Base-by-base conservation (phyloP, 1,140 invertebrate species). In the Lepidurus couesii region DNA sequence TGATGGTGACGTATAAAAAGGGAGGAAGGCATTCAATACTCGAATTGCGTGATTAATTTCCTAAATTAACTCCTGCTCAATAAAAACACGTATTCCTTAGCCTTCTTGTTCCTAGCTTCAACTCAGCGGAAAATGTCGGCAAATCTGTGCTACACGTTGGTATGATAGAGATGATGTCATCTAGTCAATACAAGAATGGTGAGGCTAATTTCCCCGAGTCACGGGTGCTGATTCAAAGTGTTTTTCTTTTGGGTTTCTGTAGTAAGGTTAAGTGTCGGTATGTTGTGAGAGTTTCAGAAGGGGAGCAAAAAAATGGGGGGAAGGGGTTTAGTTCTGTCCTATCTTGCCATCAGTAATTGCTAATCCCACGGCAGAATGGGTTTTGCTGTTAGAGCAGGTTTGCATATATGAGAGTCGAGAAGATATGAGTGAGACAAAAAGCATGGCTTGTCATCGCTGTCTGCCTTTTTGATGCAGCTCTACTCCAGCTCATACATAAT, bases 381-480 rank as follows among this genome's bases (percentile, higher is more conserved):
- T 13, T 13, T 16, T 65, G 53, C 16, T 34, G 34, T 34, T 34
- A 7, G 53, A 65, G 53, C 53, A 65, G 53, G 53, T 65, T 65
- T 65, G 53, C 53, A 65, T 9, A 16, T 13, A 65, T 7, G 53
- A 65, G 21, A 65, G 16, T n/a, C 21, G 53, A 65, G 53, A 65
- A 65, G 34, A 34, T 4, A 34, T 34, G 34, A 34, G 53, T 65
- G 53, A 65, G 53, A 65, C 53, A 65, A 65, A 65, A 65, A 65
- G 53, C 53, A 65, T 65, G 53, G 53, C 53, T 65, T 65, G 53
- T 65, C 53, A 65, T 65, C 53, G 53, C 53, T 65, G 53, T 65
- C 53, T 65, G 53, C 53, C 53, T 65, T 65, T 65, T 65, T 16
- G 16, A 65, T 65, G 53, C 34, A 34, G 34, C 34, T 34, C 34